phyloP scores from a whole-genome alignment of 2,888 invertebrate species.

The Parochlus steinenii region DNA sequence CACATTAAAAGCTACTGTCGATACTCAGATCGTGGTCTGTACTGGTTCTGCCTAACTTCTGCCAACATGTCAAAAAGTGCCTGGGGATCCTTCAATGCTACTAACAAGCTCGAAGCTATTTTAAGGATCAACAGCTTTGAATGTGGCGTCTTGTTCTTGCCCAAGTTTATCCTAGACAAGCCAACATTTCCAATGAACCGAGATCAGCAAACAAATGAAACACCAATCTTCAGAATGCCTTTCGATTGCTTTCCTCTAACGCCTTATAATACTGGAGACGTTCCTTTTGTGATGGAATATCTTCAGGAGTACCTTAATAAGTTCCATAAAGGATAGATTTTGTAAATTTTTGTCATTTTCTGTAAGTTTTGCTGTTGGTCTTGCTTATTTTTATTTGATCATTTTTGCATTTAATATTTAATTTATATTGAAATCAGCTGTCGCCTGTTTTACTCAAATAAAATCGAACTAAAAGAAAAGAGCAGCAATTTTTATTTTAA shows the following conservation, averaged over 20 bases:
- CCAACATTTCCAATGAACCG: conserved; percentile 7
- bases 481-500: no score
- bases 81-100: conserved; percentile 64
- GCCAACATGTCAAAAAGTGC: conserved; percentile 95
- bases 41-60: conserved; percentile 77
- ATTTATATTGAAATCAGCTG: no score
- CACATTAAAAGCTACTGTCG: conserved; percentile 87
- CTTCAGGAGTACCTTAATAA: conserved; percentile 20
- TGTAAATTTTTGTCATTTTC: no score
- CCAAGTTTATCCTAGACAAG: conserved; percentile 53
- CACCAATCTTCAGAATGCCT: conserved; percentile 33
- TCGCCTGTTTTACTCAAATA: no score
- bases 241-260: conserved; percentile 71
- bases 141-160: conserved; percentile 76
- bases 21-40: conserved; percentile 44
- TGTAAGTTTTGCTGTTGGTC: no score
- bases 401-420: no score
- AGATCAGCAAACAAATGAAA: conserved; percentile 13
- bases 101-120: conserved; percentile 34
- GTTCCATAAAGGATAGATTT: no score
- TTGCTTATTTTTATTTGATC: no score
- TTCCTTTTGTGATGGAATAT: conserved; percentile 50
- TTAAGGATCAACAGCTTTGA: conserved; percentile 73
- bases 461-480: no score
- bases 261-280: conserved; percentile 50